Evolutionary conservation across 2,797 vertebrate genomes (phyloP).

Genomic region (Microtus agrestis): DNA sequence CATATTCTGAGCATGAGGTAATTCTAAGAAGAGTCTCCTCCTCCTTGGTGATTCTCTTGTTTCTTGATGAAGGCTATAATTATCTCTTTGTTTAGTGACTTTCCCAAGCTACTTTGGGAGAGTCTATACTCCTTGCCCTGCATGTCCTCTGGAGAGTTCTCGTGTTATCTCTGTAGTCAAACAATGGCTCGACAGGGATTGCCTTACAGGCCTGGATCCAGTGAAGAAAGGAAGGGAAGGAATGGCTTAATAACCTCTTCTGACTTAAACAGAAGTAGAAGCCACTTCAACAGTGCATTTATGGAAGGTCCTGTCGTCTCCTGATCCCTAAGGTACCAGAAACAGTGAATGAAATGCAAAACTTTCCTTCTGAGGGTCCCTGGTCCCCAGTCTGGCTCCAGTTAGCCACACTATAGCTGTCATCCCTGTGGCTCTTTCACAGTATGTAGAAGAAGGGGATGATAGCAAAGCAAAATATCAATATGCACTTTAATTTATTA

Average conservation of each 20-base stretch:
- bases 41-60: background rate
- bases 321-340: background rate
- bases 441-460: background rate
- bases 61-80: background rate
- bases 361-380: background rate
- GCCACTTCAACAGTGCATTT: background rate
- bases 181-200: background rate
- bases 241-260: background rate
- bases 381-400: background rate
- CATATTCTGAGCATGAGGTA: background rate
- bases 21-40: background rate
- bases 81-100: background rate
- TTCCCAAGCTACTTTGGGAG: constrained; percentile 24
- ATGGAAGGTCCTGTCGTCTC: background rate
- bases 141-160: background rate
- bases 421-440: background rate
- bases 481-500: background rate
- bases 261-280: background rate
- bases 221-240: background rate
- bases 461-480: background rate
- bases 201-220: background rate
- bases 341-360: background rate
- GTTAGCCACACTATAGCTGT: background rate
- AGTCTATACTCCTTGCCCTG: background rate
- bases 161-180: background rate